A percentile compares a stretch with the other conserved stretches of the same genome.
Evolutionary conservation across 2,113 vertebrate species (phyloP).

Genomic region (Empidonax traillii): DNA sequence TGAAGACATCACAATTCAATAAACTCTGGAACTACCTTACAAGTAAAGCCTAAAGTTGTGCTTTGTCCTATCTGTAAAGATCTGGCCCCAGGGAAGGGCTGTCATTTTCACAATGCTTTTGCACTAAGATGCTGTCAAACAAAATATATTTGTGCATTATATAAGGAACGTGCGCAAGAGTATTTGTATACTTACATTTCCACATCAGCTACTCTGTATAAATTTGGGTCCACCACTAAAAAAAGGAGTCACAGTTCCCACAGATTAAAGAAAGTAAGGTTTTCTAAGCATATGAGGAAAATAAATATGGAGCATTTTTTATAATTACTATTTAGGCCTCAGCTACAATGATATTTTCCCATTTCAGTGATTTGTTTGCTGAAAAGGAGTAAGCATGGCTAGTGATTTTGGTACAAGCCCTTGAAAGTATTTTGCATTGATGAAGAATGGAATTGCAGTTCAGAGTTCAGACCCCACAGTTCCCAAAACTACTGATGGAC

Average conservation of each 20-base stretch:
- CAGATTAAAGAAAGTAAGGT: not conserved
- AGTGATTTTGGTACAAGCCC: not conserved
- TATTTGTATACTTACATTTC: not conserved
- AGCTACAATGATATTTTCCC: not conserved
- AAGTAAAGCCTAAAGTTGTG: not conserved
- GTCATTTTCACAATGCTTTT: not conserved
- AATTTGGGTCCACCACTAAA: not conserved
- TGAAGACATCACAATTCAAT: not conserved
- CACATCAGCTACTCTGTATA: accelerated
- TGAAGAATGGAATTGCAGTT: not conserved
- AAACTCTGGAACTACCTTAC: not conserved
- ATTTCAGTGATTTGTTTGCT: not conserved
- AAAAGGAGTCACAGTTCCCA: not conserved
- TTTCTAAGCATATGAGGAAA: not conserved
- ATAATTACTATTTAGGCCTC: not conserved
- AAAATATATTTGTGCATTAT: conserved; percentile 6
- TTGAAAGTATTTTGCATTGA: not conserved
- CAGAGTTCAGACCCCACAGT: not conserved
- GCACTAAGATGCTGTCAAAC: not conserved
- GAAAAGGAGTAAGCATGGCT: not conserved
- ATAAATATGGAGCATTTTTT: not conserved
- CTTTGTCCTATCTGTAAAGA: not conserved
- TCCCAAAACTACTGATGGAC: not conserved
- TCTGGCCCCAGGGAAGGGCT: not conserved
- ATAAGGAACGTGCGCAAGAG: not conserved